phyloP scores from a whole-genome alignment of 1,140 invertebrate species.

The Phthorimaea operculella region DNA sequence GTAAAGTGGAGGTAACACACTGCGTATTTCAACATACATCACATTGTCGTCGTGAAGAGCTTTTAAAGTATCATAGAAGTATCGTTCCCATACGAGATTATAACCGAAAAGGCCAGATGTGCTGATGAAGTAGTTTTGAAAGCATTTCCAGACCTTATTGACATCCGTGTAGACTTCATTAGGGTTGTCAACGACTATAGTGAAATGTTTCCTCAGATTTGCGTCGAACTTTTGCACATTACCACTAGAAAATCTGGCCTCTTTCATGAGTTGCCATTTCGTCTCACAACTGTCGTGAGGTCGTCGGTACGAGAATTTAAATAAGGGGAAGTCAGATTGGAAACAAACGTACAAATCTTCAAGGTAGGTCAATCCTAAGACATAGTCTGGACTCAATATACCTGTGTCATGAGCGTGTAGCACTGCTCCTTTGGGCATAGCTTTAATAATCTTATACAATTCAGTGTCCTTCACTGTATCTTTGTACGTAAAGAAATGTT shows the following conservation, averaged over 20 bases:
- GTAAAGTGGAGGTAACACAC: constrained; percentile 71
- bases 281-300: constrained; percentile 27
- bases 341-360: constrained; percentile 77
- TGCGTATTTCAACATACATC: constrained; percentile 80
- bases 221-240: constrained; percentile 69
- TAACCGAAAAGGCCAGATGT: constrained; percentile 74
- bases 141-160: constrained; percentile 76
- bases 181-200: constrained; percentile 72
- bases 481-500: constrained; percentile 77
- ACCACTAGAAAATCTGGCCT: constrained; percentile 64
- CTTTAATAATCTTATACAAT: constrained; percentile 75
- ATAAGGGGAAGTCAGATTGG: constrained; percentile 24
- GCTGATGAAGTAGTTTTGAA: constrained; percentile 72
- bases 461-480: constrained; percentile 71
- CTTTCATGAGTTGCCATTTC: constrained; percentile 69
- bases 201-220: constrained; percentile 69
- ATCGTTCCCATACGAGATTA: constrained; percentile 76
- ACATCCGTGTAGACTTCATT: constrained; percentile 70
- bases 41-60: constrained; percentile 83
- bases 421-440: constrained; percentile 78
- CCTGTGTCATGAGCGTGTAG: constrained; percentile 79
- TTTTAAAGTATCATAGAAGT: constrained; percentile 76
- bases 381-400: constrained; percentile 72
- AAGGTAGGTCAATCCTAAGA: constrained; percentile 76
- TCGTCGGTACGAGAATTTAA: constrained; percentile 49